Percentiles rank a stretch among this genome's conserved stretches.
Conservation (phyloP, 2,797 vertebrate species). For the Kryptolebias ocellatus region DNA sequence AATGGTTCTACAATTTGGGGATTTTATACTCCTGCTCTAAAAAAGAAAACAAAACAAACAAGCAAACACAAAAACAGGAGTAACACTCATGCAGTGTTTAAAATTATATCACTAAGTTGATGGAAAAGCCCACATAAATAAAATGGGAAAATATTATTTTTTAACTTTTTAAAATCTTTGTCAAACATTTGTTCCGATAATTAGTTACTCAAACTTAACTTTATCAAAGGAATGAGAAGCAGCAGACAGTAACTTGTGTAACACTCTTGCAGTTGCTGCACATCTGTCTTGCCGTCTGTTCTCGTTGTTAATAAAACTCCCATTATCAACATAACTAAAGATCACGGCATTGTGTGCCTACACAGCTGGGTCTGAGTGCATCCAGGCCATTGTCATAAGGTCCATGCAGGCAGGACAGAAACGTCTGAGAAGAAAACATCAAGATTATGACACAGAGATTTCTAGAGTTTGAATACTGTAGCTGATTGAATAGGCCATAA, state of each 20-base stretch:
- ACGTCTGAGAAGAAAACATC: too few species aligned
- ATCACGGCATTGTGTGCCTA: too few species aligned
- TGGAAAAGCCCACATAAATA: neutral
- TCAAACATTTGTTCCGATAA: neutral
- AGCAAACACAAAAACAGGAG: neutral
- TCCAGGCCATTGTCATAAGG: too few species aligned
- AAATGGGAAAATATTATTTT: neutral
- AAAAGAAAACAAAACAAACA: neutral
- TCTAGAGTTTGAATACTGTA: too few species aligned
- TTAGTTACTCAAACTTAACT: neutral
- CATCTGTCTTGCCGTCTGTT: neutral
- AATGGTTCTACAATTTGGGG: slow-evolving; percentile 18
- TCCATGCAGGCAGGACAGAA: too few species aligned
- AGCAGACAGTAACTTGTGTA: neutral
- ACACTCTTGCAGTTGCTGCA: neutral
- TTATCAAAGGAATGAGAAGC: neutral
- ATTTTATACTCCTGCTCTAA: slow-evolving; percentile 23
- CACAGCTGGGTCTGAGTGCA: too few species aligned
- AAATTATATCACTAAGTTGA: neutral
- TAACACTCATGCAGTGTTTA: neutral
- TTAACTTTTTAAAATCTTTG: neutral
- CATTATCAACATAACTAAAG: neutral
- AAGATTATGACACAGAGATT: too few species aligned
- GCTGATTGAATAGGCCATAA: too few species aligned
- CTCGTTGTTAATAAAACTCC: neutral